phyloP scores from a whole-genome alignment of 1,140 invertebrate species.

The Drosophila nasuta region DNA sequence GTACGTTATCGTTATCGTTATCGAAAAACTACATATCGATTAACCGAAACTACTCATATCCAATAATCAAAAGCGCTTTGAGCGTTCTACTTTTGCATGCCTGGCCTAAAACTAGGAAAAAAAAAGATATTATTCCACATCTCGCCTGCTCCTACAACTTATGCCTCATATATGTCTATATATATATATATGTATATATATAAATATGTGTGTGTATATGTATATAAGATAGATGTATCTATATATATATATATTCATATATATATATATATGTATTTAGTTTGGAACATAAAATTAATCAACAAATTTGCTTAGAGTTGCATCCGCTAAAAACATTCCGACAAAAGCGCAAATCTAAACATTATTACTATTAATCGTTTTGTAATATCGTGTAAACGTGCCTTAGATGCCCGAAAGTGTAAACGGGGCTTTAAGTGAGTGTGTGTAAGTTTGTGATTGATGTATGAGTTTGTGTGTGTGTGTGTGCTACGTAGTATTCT shows the following conservation, averaged over 20 bases:
- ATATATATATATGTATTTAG: slow-evolving; percentile 44
- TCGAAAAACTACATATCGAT: slow-evolving; percentile 21
- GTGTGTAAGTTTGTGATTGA: slow-evolving; percentile 32
- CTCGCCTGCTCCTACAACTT: slow-evolving; percentile 14
- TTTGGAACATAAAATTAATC: slow-evolving; percentile 77
- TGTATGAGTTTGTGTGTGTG: slow-evolving; percentile 23
- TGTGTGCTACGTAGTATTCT: slow-evolving; percentile 54
- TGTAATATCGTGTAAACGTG: slow-evolving; percentile 25
- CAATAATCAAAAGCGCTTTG: slow-evolving; percentile 69
- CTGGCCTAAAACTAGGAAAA: slow-evolving; percentile 72
- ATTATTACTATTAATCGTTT: slow-evolving; percentile 10
- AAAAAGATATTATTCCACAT: slow-evolving; percentile 57
- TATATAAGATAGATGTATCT: slow-evolving; percentile 20
- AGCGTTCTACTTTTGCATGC: slow-evolving; percentile 70
- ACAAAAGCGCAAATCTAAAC: slow-evolving; percentile 38
- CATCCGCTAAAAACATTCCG: slow-evolving; percentile 48
- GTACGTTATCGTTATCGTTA: slow-evolving; percentile 9
- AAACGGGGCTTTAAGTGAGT: slow-evolving; percentile 19
- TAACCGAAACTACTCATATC: slow-evolving; percentile 37
- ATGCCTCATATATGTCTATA: slow-evolving; percentile 18
- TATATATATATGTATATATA: slow-evolving; percentile 28
- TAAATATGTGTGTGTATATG: slow-evolving; percentile 29
- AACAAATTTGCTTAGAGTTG: slow-evolving; percentile 73
- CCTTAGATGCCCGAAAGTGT: slow-evolving; percentile 14
- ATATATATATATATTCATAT: background rate